Base-by-base conservation (phyloP, 2,113 vertebrate genomes). In the Hemicordylus capensis region DNA sequence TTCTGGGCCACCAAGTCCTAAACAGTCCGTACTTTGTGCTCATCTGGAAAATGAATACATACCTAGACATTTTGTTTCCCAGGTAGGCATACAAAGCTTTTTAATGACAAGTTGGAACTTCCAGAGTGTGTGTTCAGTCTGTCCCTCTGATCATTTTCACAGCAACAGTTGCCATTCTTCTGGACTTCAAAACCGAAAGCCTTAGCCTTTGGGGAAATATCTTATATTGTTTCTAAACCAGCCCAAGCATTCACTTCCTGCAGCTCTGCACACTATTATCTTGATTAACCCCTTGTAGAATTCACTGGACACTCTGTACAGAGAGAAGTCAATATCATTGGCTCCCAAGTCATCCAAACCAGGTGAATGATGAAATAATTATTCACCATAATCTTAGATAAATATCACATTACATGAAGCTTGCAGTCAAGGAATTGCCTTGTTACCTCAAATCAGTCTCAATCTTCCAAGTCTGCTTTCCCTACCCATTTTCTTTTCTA, bases 171-270 rank as follows among this genome's bases (percentile, higher is more conserved):
- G 84, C 39, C 58, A 56, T 87, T 78, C 46, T 89, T 91, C 48
- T 0, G 1, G 63, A 34, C 81, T 91, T 92, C 86, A 87, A 70
- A 84, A 76, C 31, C 63, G 31, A 84, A 91, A 88, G 66, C 7
- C 42, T 81, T 37, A 89, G 76, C 61, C 85, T 90, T 86, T 86
- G 51, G 90, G 87, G 80, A 93, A 91, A 89, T 92, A 73, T 93
- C 80, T 56, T 75, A 69, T 61, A 89, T 73, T 87, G 61, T 87
- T 94, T 91, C 84, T 88, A 87, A 92, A 87, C 64, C 46, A 88
- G 82, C 26, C 72, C 22, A 78, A 85, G 73, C 76, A 88, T 92
- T 92, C 85, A 56, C 58, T 81, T 92, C 79, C 59, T 86, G 34
- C 42, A 76, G 17, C 37, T 66, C 34, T 46, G 26, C 42, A 58